These are phyloP conservation scores for Erythrolamprus reginae DNA, from an alignment of 2,113 vertebrate species.

Conservation along the genomic window DNA sequence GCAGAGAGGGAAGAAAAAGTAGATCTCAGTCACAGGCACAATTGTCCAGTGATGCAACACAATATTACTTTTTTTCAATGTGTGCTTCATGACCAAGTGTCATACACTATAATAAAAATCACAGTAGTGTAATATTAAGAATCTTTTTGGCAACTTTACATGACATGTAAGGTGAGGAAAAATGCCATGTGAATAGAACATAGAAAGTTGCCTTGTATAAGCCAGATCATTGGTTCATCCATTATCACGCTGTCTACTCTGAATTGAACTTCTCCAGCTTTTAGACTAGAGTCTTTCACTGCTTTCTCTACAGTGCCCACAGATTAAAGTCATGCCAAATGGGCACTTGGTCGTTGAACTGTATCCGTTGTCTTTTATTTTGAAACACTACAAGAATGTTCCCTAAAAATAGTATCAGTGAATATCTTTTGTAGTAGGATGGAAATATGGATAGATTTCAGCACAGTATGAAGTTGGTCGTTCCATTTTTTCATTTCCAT, in stretches of 20 bases:
- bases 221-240: not conserved
- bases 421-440: not conserved
- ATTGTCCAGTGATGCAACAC: not conserved
- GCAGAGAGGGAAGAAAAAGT: not conserved
- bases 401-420: not conserved
- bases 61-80: not conserved
- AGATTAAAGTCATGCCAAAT: not conserved
- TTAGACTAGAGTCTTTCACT: not conserved
- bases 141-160: not conserved
- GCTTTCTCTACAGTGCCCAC: not conserved
- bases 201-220: not conserved
- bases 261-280: not conserved
- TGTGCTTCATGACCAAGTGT: not conserved
- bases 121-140: not conserved
- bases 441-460: not conserved
- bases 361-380: not conserved
- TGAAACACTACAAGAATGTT: not conserved
- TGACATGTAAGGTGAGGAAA: not conserved
- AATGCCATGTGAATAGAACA: not conserved
- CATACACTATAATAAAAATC: not conserved
- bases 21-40: not conserved
- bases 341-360: not conserved
- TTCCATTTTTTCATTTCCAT: not conserved
- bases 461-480: not conserved
- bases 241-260: not conserved